Percentiles rank a stretch among this genome's conserved stretches.
Evolutionary conservation across 2,888 invertebrate species (phyloP).

Genomic region (Blomia tropicalis): DNA sequence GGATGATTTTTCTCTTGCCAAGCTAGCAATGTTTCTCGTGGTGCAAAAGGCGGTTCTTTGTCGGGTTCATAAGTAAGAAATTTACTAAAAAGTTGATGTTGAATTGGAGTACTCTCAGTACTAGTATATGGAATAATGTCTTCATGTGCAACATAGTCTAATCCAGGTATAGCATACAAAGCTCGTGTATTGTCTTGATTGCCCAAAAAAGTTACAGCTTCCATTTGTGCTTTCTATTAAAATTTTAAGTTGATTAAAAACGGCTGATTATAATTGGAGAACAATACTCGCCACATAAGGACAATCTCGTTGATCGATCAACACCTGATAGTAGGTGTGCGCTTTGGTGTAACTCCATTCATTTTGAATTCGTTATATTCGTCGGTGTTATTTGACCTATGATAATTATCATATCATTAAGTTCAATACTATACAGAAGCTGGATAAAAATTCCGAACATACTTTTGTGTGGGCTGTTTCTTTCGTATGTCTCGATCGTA

Average conservation of each 20-base stretch:
- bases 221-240: slow-evolving; percentile 79
- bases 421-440: no score
- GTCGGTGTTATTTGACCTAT: not conserved
- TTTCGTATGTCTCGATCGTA: slow-evolving; percentile 75
- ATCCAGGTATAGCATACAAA: slow-evolving; percentile 78
- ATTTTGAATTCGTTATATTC: slow-evolving; percentile 24
- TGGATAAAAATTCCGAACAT: not conserved
- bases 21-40: slow-evolving; percentile 68
- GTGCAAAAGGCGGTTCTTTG: slow-evolving; percentile 65
- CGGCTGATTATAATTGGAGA: slow-evolving; percentile 16
- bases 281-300: slow-evolving; percentile 68
- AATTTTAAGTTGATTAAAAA: not conserved
- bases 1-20: slow-evolving; percentile 97
- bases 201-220: slow-evolving; percentile 89
- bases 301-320: slow-evolving; percentile 91
- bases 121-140: slow-evolving; percentile 88
- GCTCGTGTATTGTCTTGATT: slow-evolving; percentile 88
- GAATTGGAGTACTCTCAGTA: slow-evolving; percentile 62
- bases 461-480: slow-evolving; percentile 40
- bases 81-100: slow-evolving; percentile 91
- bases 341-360: slow-evolving; percentile 53
- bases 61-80: slow-evolving; percentile 66
- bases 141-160: slow-evolving; percentile 95
- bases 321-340: slow-evolving; percentile 78
- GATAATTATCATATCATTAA: not conserved